Conservation (phyloP, 2,888 invertebrate genomes). For the Drosophila hawaiiensis region DNA sequence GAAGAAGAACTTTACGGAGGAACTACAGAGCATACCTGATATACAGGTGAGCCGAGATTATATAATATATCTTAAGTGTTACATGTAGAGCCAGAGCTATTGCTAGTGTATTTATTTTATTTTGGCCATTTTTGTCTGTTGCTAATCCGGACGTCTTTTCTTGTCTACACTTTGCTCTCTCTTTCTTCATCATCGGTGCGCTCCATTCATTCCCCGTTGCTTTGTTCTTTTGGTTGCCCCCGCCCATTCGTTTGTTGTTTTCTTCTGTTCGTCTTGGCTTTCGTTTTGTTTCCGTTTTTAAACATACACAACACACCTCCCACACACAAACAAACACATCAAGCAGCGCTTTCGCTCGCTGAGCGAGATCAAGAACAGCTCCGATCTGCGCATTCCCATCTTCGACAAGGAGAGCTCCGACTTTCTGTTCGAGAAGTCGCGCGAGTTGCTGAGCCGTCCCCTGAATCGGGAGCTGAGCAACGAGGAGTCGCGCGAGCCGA, state of each 20-base stretch:
- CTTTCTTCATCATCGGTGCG: constrained; percentile 38
- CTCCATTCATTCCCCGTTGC: constrained; percentile 48
- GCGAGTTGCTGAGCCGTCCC: constrained; percentile 89
- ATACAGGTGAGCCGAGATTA: constrained; percentile 89
- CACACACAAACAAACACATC: constrained; percentile 20
- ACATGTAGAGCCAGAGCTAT: constrained; percentile 8
- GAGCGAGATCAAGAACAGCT: constrained; percentile 86
- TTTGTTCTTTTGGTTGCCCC: constrained; percentile 46
- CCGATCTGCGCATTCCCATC: constrained; percentile 87
- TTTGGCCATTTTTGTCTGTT: constrained; percentile 10
- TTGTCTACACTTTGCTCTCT: constrained; percentile 59
- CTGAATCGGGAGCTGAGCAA: constrained; percentile 73
- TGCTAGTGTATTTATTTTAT: constrained; percentile 3
- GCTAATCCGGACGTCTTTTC: constrained; percentile 61
- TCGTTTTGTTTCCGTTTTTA: constrained; percentile 46
- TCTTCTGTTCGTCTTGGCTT: constrained; percentile 39
- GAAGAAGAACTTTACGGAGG: constrained; percentile 95
- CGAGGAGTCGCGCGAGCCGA: constrained; percentile 63
- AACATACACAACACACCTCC: constrained; percentile 22
- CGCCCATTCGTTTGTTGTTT: constrained; percentile 47
- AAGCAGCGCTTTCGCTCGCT: constrained; percentile 86
- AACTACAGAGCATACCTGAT: constrained; percentile 93
- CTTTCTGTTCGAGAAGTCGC: constrained; percentile 90
- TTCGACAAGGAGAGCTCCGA: constrained; percentile 91
- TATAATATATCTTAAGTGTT: background rate